These are phyloP conservation scores for Cydia fagiglandana DNA, from an alignment of 1,140 invertebrate species.

Conservation along the genomic window DNA sequence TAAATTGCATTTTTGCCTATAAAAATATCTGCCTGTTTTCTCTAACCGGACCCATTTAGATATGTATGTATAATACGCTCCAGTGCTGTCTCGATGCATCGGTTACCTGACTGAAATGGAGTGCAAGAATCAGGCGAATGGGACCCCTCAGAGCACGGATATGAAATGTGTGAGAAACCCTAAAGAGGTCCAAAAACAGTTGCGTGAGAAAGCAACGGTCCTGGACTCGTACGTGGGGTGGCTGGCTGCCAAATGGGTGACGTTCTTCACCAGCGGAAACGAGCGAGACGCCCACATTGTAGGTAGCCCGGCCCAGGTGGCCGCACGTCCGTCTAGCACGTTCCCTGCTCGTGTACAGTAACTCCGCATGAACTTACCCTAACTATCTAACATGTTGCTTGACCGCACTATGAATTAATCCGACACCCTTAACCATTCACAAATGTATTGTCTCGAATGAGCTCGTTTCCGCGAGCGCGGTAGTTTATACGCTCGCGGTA, in stretches of 20 bases:
- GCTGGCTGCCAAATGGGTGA: conserved; percentile 68
- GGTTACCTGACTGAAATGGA: conserved; percentile 66
- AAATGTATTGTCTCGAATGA: conserved; percentile 18
- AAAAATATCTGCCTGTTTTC: conserved; percentile 35
- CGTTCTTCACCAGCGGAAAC: conserved; percentile 63
- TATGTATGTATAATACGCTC: conserved; percentile 47
- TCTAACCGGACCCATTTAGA: conserved; percentile 48
- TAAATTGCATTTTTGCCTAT: conserved; percentile 23
- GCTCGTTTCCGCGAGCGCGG: conserved; percentile 21
- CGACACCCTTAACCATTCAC: conserved; percentile 2
- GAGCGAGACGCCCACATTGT: conserved; percentile 67
- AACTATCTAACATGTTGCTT: conserved; percentile 1
- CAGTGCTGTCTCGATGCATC: conserved; percentile 76
- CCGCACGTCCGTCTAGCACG: conserved; percentile 34
- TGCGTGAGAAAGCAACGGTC: conserved; percentile 63
- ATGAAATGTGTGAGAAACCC: conserved; percentile 60
- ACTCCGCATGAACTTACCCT: conserved; percentile 36
- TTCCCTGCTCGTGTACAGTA: conserved; percentile 36
- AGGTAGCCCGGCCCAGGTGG: conserved; percentile 51
- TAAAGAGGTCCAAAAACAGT: conserved; percentile 51
- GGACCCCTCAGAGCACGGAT: conserved; percentile 37
- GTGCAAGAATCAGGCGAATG: conserved; percentile 48
- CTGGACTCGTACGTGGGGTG: conserved; percentile 71
- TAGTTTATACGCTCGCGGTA: not conserved
- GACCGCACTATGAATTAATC: conserved; percentile 2